These are phyloP conservation scores for Papilio polytes DNA, from an alignment of 1,140 invertebrate genomes.

Conservation along the genomic window DNA sequence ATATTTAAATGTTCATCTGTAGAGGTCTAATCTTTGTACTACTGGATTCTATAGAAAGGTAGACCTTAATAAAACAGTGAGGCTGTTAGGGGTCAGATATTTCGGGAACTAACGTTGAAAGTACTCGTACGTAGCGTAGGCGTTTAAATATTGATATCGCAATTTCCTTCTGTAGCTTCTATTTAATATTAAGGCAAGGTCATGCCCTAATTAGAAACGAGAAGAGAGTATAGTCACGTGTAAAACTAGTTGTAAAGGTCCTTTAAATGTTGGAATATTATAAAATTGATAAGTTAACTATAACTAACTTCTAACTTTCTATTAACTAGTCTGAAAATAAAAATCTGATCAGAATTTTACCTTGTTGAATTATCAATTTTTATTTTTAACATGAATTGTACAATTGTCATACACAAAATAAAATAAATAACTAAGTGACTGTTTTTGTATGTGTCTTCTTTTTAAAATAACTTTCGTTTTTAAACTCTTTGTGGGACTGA, in stretches of 20 bases:
- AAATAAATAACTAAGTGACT: background rate
- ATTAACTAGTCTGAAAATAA: background rate
- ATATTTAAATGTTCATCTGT: too few species aligned
- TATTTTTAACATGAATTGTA: too few species aligned
- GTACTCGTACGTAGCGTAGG: slow-evolving; percentile 42
- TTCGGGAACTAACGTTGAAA: slow-evolving; percentile 43
- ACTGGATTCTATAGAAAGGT: background rate
- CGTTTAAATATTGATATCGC: slow-evolving; percentile 68
- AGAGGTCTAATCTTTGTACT: background rate
- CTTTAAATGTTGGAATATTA: slow-evolving; percentile 4
- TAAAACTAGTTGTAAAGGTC: background rate
- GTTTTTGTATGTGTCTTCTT: too few species aligned
- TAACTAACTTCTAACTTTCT: background rate
- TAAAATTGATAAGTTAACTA: background rate
- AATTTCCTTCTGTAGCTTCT: slow-evolving; percentile 60
- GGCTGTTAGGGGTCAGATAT: slow-evolving; percentile 39
- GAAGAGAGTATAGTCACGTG: background rate
- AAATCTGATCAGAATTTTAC: too few species aligned
- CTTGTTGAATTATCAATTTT: too few species aligned
- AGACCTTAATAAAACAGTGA: background rate
- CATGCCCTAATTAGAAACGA: slow-evolving; percentile 48
- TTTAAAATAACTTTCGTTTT: background rate
- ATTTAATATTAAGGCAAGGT: slow-evolving; percentile 50
- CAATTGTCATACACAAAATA: background rate
- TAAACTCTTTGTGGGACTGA: background rate